These are phyloP conservation scores for Drosophila varians DNA, from an alignment of 1,140 invertebrate genomes.

Conservation along the genomic window DNA sequence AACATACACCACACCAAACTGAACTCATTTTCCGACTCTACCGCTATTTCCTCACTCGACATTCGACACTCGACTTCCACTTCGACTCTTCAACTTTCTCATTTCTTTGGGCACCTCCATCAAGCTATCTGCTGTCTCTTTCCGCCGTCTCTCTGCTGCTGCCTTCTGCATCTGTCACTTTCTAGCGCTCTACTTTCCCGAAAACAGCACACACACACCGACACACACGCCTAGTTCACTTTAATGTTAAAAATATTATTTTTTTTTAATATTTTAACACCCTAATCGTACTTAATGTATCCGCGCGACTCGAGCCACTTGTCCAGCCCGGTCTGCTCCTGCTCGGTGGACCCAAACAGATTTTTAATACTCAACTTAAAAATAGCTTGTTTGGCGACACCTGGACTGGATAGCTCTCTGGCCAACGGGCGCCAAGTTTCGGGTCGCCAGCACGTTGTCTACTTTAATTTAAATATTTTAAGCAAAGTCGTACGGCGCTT, in stretches of 20 bases:
- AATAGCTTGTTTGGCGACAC: constrained; percentile 66
- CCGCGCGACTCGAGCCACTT: constrained; percentile 58
- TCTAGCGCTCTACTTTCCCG: constrained; percentile 70
- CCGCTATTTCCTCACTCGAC: constrained; percentile 45
- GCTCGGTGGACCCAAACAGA: constrained; percentile 59
- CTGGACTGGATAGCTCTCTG: constrained; percentile 46
- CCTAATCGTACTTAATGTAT: constrained; percentile 38
- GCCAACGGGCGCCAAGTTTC: constrained; percentile 41
- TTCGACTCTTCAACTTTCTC: constrained; percentile 75
- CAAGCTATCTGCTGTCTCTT: constrained; percentile 41
- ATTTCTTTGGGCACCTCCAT: constrained; percentile 59
- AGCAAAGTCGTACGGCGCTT: constrained; percentile 74
- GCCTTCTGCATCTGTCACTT: constrained; percentile 67
- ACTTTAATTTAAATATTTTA: constrained; percentile 74
- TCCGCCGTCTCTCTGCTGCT: constrained; percentile 34
- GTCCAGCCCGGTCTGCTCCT: constrained; percentile 22
- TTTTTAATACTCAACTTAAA: constrained; percentile 72
- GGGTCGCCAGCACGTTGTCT: constrained; percentile 63
- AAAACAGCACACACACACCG: constrained; percentile 34
- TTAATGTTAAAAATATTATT: constrained; percentile 58
- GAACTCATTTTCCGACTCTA: constrained; percentile 63
- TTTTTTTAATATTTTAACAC: constrained; percentile 49
- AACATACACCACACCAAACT: constrained; percentile 53
- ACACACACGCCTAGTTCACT: constrained; percentile 66
- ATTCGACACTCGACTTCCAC: constrained; percentile 53